Percentiles rank a stretch among this genome's conserved stretches.
phyloP scores from a whole-genome alignment of 1,140 invertebrate species.

The Tetramorium alpestre region DNA sequence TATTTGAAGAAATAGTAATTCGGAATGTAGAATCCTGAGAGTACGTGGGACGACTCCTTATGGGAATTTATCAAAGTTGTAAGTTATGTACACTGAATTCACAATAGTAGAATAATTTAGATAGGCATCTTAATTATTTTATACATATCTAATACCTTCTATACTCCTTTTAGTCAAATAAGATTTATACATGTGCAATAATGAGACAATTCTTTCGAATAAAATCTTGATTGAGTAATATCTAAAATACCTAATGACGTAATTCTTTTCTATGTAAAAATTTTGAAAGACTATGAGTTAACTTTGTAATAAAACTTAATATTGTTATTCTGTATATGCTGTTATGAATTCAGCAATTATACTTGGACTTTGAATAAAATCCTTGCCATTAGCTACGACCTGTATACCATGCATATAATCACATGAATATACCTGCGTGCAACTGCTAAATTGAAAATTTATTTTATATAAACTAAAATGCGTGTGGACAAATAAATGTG shows the following conservation, averaged over 20 bases:
- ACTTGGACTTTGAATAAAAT: conserved; percentile 68
- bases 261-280: neutral
- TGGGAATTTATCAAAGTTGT: conserved; percentile 66
- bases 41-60: conserved; percentile 70
- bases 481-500: conserved; percentile 73
- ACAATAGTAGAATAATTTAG: conserved; percentile 52
- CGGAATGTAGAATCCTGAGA: conserved; percentile 58
- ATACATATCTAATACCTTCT: conserved; percentile 34
- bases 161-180: conserved; percentile 16
- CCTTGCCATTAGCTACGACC: conserved; percentile 57
- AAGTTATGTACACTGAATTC: conserved; percentile 59
- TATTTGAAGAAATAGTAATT: conserved; percentile 13
- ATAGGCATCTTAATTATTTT: conserved; percentile 25
- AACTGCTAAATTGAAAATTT: conserved; percentile 69
- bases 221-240: neutral
- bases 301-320: neutral
- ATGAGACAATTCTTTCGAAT: conserved; percentile 23
- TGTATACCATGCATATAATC: conserved; percentile 64
- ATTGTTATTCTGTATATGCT: conserved; percentile 29
- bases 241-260: neutral
- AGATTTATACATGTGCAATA: conserved; percentile 34
- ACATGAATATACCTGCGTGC: conserved; percentile 62
- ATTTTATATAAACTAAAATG: conserved; percentile 74
- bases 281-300: neutral
- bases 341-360: conserved; percentile 49